phyloP scores from a whole-genome alignment of 2,797 vertebrate genomes.

The Squalus acanthias region DNA sequence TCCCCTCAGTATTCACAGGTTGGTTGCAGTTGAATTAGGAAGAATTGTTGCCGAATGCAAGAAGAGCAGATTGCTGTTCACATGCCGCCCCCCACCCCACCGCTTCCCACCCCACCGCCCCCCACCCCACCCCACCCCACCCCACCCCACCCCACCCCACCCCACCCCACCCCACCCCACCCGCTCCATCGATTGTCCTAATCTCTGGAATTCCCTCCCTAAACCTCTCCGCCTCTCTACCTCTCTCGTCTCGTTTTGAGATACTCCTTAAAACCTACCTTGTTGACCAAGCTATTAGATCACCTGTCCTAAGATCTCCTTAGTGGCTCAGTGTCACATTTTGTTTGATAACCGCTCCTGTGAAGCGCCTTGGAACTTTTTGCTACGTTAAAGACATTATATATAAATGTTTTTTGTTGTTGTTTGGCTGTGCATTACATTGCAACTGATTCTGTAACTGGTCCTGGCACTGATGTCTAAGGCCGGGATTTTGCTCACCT shows the following conservation, averaged over 20 bases:
- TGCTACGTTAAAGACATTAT: not conserved
- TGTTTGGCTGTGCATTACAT: not conserved
- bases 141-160: no score
- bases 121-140: not conserved
- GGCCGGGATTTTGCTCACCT: no score
- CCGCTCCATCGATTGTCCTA: not conserved
- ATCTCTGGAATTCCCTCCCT: not conserved
- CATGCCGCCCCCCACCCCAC: not conserved
- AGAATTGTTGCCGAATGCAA: not conserved
- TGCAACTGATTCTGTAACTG: not conserved
- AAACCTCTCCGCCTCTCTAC: not conserved
- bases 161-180: not conserved
- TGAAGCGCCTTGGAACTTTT: not conserved
- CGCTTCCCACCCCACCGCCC: no score
- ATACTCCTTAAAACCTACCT: not conserved
- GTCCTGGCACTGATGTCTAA: not conserved
- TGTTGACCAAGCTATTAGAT: not conserved
- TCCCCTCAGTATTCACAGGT: not conserved
- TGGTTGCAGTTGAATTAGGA: not conserved
- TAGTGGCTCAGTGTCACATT: not conserved
- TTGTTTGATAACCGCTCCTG: not conserved
- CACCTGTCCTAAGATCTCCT: not conserved
- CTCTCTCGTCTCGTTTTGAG: not conserved
- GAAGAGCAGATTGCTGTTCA: not conserved
- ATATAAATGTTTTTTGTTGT: not conserved